Evolutionary conservation across 2,888 invertebrate species (phyloP).

Genomic region (Conchocele bisecta): DNA sequence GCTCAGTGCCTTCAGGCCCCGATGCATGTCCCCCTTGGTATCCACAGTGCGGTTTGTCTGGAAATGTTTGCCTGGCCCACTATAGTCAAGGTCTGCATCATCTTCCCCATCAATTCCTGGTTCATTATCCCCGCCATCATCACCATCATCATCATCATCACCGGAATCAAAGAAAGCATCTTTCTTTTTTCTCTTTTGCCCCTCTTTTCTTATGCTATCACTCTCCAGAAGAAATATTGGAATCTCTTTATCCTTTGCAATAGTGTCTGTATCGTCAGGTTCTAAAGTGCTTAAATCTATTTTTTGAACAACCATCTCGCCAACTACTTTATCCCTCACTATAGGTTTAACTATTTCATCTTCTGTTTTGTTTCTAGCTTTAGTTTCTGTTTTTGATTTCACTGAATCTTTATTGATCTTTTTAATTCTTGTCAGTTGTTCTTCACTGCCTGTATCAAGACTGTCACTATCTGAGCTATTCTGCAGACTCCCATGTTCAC

Average conservation of each 20-base stretch:
- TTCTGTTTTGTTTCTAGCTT: not conserved
- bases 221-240: not conserved
- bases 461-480: not conserved
- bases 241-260: too few species aligned
- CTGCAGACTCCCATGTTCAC: not conserved
- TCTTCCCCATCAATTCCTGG: constrained; percentile 16
- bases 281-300: constrained; percentile 36
- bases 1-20: constrained; percentile 51
- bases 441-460: not conserved
- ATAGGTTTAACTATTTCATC: not conserved
- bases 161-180: constrained; percentile 55
- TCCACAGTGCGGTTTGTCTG: not conserved
- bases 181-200: constrained; percentile 33
- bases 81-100: constrained; percentile 7
- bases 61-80: not conserved
- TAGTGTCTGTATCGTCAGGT: not conserved
- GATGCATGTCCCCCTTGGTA: constrained; percentile 12
- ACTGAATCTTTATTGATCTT: not conserved
- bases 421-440: too few species aligned
- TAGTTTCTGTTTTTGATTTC: not conserved
- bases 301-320: constrained; percentile 67
- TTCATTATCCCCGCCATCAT: constrained; percentile 24
- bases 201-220: not conserved
- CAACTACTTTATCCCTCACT: constrained; percentile 32
- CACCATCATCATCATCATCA: constrained; percentile 32